Evolutionary conservation across 2,797 vertebrate species (phyloP).

Genomic region (Falco cherrug): DNA sequence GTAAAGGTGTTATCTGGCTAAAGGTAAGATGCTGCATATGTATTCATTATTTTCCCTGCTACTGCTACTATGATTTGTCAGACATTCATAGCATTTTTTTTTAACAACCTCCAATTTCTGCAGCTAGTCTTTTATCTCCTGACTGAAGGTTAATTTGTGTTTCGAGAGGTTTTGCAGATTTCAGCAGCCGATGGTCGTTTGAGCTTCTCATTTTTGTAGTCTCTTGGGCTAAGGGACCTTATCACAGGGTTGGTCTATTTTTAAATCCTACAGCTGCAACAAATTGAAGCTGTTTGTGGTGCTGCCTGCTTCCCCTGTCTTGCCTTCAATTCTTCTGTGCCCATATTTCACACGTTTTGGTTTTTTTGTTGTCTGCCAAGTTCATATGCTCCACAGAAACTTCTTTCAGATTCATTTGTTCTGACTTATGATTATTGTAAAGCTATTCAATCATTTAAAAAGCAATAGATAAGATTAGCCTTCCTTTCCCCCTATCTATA

Average conservation of each 20-base stretch:
- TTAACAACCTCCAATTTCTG: constrained; percentile 28
- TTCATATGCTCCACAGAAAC: background rate
- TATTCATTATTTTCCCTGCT: constrained; percentile 43
- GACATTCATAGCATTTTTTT: constrained; percentile 15
- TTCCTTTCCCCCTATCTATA: background rate
- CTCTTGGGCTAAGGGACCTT: constrained; percentile 37
- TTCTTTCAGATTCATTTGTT: background rate
- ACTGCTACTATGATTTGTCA: constrained; percentile 39
- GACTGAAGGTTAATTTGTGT: constrained; percentile 64
- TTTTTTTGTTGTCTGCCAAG: background rate
- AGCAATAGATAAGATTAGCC: background rate
- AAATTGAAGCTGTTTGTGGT: constrained; percentile 31
- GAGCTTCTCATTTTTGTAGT: constrained; percentile 37
- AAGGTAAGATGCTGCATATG: background rate
- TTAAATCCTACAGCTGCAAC: constrained; percentile 18
- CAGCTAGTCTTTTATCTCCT: constrained; percentile 60
- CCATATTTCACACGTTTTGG: background rate
- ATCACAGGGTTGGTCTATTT: constrained; percentile 28
- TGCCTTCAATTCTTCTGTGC: background rate
- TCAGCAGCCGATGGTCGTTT: constrained; percentile 48
- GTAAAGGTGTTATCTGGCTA: constrained; percentile 18
- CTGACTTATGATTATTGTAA: background rate
- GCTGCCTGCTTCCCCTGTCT: background rate
- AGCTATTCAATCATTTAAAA: background rate
- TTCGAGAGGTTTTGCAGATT: constrained; percentile 60